A percentile compares a stretch with the other conserved stretches of the same genome.
These are phyloP conservation scores for Calameuta pallipes DNA, from an alignment of 2,888 invertebrate genomes.

Conservation along the genomic window DNA sequence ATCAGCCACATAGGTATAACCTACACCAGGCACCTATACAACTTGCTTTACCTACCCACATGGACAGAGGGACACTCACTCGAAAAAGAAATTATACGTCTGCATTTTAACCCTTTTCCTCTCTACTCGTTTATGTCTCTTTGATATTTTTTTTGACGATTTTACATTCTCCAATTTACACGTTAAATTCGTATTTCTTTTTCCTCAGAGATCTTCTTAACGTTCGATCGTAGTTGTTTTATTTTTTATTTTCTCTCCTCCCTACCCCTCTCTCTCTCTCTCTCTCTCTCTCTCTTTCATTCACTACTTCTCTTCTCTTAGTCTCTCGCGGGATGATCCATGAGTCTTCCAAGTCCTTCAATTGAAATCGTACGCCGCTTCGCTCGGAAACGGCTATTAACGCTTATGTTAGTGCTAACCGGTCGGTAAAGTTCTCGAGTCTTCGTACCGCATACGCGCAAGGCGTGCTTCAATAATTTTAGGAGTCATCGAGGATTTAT, in stretches of 20 bases:
- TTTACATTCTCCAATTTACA: not conserved
- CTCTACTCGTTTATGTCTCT: not conserved
- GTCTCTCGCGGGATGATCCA: not conserved
- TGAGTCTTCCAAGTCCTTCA: not conserved
- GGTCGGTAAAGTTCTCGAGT: not conserved
- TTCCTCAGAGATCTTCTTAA: constrained; percentile 11
- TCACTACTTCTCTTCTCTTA: not conserved
- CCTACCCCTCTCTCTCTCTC: not conserved
- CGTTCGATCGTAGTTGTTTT: constrained; percentile 6
- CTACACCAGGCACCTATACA: constrained; percentile 22
- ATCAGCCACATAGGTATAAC: constrained; percentile 50
- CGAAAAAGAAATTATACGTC: not conserved
- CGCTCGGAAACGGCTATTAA: not conserved
- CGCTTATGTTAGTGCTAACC: not conserved
- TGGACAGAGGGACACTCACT: not conserved
- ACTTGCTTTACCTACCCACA: constrained; percentile 13
- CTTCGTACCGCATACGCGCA: not conserved
- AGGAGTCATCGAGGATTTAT: not conserved
- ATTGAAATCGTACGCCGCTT: not conserved
- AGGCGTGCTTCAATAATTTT: not conserved
- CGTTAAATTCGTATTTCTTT: not conserved
- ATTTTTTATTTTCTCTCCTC: not conserved
- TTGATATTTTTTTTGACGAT: not conserved
- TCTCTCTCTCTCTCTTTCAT: not conserved
- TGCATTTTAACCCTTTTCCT: not conserved